A percentile compares a stretch with the other conserved stretches of the same genome.
phyloP scores from a whole-genome alignment of 1,140 invertebrate species.

The Drosophila gunungcola region DNA sequence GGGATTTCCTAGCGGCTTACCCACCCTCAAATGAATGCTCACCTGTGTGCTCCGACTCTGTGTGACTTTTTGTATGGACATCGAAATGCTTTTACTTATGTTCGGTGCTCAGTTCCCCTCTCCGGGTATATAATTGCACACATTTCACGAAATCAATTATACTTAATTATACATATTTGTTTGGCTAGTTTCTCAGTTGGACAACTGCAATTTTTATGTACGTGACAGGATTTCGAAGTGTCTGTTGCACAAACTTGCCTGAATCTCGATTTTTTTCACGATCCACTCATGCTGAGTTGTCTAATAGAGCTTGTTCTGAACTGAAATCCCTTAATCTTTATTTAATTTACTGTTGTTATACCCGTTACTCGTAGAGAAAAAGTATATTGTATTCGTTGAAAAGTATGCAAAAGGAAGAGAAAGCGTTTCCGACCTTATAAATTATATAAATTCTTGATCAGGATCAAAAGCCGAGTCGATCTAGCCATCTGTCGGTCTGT shows the following conservation, averaged over 20 bases:
- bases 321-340: slow-evolving; percentile 49
- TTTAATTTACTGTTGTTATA: slow-evolving; percentile 16
- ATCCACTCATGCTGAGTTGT: not conserved
- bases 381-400: not conserved
- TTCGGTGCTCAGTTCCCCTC: not conserved
- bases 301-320: slow-evolving; percentile 28
- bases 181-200: slow-evolving; percentile 28
- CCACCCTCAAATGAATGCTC: slow-evolving; percentile 1
- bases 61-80: slow-evolving; percentile 10
- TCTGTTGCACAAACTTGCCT: slow-evolving; percentile 1
- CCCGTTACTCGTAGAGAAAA: not conserved
- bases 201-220: slow-evolving; percentile 31
- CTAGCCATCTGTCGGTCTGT: too few species aligned
- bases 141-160: slow-evolving; percentile 72
- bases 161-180: slow-evolving; percentile 63
- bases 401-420: too few species aligned
- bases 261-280: not conserved
- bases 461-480: too few species aligned
- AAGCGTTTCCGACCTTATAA: too few species aligned
- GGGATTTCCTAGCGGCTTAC: not conserved
- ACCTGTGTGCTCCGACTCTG: slow-evolving; percentile 13
- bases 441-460: too few species aligned
- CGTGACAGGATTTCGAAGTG: slow-evolving; percentile 44
- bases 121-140: slow-evolving; percentile 51
- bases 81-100: slow-evolving; percentile 54